phyloP scores from a whole-genome alignment of 2,797 vertebrate species.

The Anguilla megastoma region DNA sequence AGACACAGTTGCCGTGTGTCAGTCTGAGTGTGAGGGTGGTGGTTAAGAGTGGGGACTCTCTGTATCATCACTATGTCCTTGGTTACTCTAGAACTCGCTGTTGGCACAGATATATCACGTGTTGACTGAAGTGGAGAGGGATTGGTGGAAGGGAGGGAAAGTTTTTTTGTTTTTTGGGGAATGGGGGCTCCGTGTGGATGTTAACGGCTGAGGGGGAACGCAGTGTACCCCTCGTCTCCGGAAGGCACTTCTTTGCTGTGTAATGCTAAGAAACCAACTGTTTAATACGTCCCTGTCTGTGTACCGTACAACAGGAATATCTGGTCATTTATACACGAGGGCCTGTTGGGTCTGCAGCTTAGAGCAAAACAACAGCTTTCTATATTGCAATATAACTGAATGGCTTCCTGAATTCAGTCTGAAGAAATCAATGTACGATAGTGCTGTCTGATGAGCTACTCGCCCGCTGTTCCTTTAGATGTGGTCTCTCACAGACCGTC shows the following conservation, averaged over 20 bases:
- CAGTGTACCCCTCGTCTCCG: neutral
- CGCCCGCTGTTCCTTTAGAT: conserved; percentile 22
- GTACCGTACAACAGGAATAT: neutral
- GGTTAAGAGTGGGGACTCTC: neutral
- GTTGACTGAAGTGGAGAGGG: neutral
- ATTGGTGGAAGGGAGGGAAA: neutral
- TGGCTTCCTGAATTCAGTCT: neutral
- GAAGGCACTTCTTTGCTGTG: neutral
- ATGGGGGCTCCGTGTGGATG: neutral
- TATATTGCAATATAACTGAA: conserved; percentile 1
- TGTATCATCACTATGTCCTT: neutral
- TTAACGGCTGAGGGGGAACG: neutral
- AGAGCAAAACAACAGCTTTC: neutral
- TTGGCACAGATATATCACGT: neutral
- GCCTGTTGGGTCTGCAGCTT: neutral
- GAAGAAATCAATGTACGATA: conserved; percentile 19
- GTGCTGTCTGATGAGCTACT: neutral
- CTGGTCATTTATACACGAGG: conserved; percentile 1
- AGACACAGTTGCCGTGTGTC: conserved; percentile 43
- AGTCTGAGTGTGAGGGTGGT: neutral
- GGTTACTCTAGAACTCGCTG: neutral
- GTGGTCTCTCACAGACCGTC: conserved; percentile 39
- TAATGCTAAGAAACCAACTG: neutral
- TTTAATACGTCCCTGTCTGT: neutral
- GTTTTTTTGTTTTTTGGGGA: neutral